A percentile compares a stretch with the other conserved stretches of the same genome.
phyloP scores from a whole-genome alignment of 1,140 invertebrate genomes.

The Brachionus rubens region DNA sequence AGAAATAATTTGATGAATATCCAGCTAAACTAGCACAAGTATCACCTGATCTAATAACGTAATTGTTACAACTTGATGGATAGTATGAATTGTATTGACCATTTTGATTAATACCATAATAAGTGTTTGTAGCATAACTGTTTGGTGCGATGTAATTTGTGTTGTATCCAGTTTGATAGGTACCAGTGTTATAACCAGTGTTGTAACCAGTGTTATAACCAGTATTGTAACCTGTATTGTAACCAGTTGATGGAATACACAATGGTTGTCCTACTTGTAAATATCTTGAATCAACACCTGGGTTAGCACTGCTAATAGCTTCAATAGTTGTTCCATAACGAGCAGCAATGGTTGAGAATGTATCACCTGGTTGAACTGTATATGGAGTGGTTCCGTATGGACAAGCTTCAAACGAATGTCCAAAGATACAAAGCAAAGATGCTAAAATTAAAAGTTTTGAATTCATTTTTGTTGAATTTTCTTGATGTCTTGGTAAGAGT shows the following conservation, averaged over 20 bases:
- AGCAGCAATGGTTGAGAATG: neutral
- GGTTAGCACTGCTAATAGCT: neutral
- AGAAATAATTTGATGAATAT: neutral
- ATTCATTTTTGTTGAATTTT: neutral
- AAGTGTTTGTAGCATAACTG: neutral
- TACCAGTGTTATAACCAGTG: neutral
- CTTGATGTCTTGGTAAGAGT: too few relatives aligned
- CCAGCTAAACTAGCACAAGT: neutral
- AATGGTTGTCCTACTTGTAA: neutral
- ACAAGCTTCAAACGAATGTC: neutral
- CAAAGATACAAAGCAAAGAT: neutral
- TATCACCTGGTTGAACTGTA: neutral
- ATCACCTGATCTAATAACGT: neutral
- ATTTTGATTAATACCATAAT: conserved; percentile 1
- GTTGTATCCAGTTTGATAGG: neutral
- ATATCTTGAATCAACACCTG: conserved; percentile 9
- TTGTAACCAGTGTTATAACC: neutral
- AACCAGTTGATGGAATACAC: neutral
- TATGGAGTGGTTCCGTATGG: neutral
- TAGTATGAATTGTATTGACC: conserved; percentile 15
- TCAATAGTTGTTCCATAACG: neutral
- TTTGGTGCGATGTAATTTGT: neutral
- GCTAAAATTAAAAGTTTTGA: neutral
- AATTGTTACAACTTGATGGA: neutral
- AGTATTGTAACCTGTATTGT: neutral